Conservation (phyloP, 2,797 vertebrate species). For the Mallotus villosus region DNA sequence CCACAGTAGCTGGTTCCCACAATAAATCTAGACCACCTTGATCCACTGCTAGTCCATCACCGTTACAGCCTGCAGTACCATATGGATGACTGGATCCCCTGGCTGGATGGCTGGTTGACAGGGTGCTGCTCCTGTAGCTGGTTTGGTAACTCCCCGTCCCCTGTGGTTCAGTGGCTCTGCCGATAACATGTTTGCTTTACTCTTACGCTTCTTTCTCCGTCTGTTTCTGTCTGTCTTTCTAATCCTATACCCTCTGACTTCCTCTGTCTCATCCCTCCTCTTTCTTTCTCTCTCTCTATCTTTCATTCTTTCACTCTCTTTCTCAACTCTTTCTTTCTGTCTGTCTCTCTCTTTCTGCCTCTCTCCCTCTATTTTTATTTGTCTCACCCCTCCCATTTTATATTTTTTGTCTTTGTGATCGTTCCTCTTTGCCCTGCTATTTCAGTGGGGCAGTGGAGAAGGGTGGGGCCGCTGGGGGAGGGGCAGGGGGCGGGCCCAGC, state of each 20-base stretch:
- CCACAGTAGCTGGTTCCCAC: neutral
- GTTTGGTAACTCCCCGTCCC: constrained; percentile 18
- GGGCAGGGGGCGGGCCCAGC: constrained; percentile 76
- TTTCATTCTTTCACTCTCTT: constrained; percentile 51
- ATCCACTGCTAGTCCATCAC: constrained; percentile 17
- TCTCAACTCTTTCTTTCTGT: constrained; percentile 49
- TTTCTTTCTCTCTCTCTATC: constrained; percentile 72
- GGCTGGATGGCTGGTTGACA: neutral
- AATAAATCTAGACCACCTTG: constrained; percentile 27
- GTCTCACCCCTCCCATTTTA: no score
- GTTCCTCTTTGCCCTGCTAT: constrained; percentile 17
- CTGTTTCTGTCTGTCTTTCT: constrained; percentile 72
- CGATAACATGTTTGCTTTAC: constrained; percentile 7
- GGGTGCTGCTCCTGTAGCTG: constrained; percentile 12
- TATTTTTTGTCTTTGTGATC: no score
- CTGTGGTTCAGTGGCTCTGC: constrained; percentile 10
- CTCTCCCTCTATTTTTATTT: constrained; percentile 53
- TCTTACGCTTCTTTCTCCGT: constrained; percentile 62
- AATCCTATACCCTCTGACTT: constrained; percentile 49
- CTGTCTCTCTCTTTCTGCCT: constrained; percentile 41
- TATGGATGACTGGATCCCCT: constrained; percentile 4
- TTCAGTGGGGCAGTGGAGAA: constrained; percentile 89
- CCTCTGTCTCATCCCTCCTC: constrained; percentile 59
- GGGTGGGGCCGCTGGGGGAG: constrained; percentile 82
- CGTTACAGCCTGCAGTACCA: constrained; percentile 1